A percentile compares a stretch with the other conserved stretches of the same genome.
Evolutionary conservation across 92 coral and sea anemone genomes (phyloP).

Genomic region (Zoanthus solanderi): DNA sequence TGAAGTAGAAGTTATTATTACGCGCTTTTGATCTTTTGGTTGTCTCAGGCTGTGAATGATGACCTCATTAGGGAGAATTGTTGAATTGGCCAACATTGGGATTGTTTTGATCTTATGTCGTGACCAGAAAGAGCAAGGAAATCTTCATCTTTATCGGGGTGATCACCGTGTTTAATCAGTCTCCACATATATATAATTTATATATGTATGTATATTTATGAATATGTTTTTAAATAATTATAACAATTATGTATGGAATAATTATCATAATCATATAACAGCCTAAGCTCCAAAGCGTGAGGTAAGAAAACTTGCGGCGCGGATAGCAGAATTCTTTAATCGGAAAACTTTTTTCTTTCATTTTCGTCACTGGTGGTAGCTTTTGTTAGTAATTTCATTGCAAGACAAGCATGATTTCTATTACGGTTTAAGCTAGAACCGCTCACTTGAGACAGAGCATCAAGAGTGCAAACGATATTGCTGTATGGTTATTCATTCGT

Average conservation of each 20-base stretch:
- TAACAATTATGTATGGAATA: not conserved
- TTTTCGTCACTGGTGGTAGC: not conserved
- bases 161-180: too few relatives aligned
- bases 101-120: too few relatives aligned
- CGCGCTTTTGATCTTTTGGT: too few relatives aligned
- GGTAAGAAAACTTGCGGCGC: not conserved
- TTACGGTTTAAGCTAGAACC: not conserved
- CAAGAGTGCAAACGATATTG: slow-evolving; percentile 22
- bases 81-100: too few relatives aligned
- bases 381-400: not conserved
- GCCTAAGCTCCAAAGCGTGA: not conserved
- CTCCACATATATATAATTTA: too few relatives aligned
- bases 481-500: not conserved
- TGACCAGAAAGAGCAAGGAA: too few relatives aligned
- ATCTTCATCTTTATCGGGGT: too few relatives aligned
- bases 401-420: not conserved
- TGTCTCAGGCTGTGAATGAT: too few relatives aligned
- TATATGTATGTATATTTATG: too few relatives aligned
- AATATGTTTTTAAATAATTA: not conserved
- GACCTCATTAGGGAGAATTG: too few relatives aligned
- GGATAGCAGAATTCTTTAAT: not conserved
- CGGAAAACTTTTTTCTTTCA: not conserved
- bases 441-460: slow-evolving; percentile 5
- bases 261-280: not conserved
- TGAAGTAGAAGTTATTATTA: too few relatives aligned